Percentiles rank a stretch among this genome's conserved stretches.
These are phyloP conservation scores for Timema podura DNA, from an alignment of 2,888 invertebrate genomes.

Conservation along the genomic window DNA sequence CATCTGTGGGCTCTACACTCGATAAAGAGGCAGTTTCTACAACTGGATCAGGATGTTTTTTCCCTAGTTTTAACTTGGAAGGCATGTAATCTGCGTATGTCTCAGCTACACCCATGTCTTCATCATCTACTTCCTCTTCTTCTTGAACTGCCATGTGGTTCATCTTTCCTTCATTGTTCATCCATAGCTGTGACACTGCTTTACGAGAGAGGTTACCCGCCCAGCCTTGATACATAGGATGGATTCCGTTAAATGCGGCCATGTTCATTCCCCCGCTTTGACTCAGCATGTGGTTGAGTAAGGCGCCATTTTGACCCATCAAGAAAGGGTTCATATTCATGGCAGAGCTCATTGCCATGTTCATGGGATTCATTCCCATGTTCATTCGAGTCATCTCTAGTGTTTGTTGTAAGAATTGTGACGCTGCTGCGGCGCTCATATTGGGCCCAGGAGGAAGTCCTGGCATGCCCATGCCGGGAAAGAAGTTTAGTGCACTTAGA, in stretches of 20 bases:
- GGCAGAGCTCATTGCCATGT: slow-evolving; percentile 42
- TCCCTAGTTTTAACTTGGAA: slow-evolving; percentile 87
- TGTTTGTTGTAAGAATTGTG: neutral
- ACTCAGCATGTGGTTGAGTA: slow-evolving; percentile 43
- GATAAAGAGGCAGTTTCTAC: slow-evolving; percentile 98
- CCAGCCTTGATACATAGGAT: slow-evolving; percentile 40
- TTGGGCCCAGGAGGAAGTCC: slow-evolving; percentile 43
- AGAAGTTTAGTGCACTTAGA: slow-evolving; percentile 41
- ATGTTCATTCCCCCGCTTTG: slow-evolving; percentile 39
- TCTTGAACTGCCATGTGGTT: slow-evolving; percentile 49
- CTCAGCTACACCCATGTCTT: slow-evolving; percentile 96
- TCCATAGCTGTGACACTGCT: slow-evolving; percentile 58
- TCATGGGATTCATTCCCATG: slow-evolving; percentile 39
- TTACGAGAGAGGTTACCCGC: slow-evolving; percentile 44
- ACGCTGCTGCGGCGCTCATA: slow-evolving; percentile 59
- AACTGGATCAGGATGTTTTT: slow-evolving; percentile 96
- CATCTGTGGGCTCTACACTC: slow-evolving; percentile 91
- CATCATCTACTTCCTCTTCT: slow-evolving; percentile 81
- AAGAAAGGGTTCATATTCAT: slow-evolving; percentile 42
- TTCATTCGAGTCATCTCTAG: slow-evolving; percentile 36
- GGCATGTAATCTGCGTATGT: slow-evolving; percentile 99
- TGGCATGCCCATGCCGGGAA: slow-evolving; percentile 36
- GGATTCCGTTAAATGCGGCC: slow-evolving; percentile 8
- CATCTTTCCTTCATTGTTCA: slow-evolving; percentile 42
- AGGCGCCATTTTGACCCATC: slow-evolving; percentile 31